Evolutionary conservation across 2,797 vertebrate species (phyloP).

Genomic region (Coluber constrictor): DNA sequence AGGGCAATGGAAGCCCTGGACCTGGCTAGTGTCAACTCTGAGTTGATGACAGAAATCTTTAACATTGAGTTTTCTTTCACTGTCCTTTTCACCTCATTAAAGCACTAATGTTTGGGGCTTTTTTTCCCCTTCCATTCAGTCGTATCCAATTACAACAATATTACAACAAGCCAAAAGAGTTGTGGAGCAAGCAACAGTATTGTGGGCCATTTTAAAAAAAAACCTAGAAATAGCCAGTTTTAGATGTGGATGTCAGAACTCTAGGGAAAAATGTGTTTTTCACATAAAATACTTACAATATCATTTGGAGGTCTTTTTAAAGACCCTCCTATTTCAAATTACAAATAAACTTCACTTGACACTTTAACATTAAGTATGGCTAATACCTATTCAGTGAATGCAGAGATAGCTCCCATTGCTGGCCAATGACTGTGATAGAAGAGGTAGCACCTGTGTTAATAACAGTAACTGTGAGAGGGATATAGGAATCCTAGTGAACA

Average conservation of each 20-base stretch:
- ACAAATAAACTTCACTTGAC: not conserved
- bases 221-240: not conserved
- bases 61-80: slow-evolving; percentile 32
- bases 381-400: not conserved
- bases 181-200: not conserved
- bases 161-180: not conserved
- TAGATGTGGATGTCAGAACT: not conserved
- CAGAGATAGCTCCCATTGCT: not conserved
- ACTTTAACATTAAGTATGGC: not conserved
- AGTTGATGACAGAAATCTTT: slow-evolving; percentile 36
- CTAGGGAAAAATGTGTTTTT: not conserved
- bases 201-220: not conserved
- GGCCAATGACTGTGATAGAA: not conserved
- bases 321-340: not conserved
- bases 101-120: not conserved
- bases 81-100: slow-evolving; percentile 27
- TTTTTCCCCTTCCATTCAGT: not conserved
- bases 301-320: not conserved
- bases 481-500: not conserved
- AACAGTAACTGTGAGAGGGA: not conserved
- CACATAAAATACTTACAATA: not conserved
- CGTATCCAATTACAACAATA: not conserved
- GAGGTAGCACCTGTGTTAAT: not conserved
- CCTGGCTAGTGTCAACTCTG: slow-evolving; percentile 40
- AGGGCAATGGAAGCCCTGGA: slow-evolving; percentile 17